These are phyloP conservation scores for Andrena cerasifolii DNA, from an alignment of 1,140 invertebrate genomes.

Conservation along the genomic window DNA sequence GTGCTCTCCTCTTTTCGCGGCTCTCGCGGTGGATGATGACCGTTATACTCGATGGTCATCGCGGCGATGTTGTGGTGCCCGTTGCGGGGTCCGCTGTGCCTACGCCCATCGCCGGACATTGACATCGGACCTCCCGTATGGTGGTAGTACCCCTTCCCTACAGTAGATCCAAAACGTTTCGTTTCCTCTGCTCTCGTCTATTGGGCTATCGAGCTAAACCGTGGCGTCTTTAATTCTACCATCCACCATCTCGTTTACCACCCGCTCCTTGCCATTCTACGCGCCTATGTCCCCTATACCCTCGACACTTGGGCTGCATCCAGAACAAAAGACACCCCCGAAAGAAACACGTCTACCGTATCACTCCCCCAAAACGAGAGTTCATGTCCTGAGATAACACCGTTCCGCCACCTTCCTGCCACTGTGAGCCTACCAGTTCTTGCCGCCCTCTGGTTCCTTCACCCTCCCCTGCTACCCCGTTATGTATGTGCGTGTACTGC, in stretches of 20 bases:
- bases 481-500: constrained; percentile 6
- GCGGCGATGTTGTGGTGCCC: constrained; percentile 81
- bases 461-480: background rate
- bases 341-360: too few relatives aligned
- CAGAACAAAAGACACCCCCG: background rate
- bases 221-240: background rate
- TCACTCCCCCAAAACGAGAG: too few relatives aligned
- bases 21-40: constrained; percentile 83
- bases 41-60: constrained; percentile 85
- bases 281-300: background rate
- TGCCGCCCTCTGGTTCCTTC: background rate
- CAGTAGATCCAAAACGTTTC: constrained; percentile 78
- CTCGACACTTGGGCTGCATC: background rate
- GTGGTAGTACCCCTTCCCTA: constrained; percentile 79
- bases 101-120: constrained; percentile 72
- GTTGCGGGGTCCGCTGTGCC: constrained; percentile 72
- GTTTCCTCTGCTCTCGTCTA: constrained; percentile 23
- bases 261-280: background rate
- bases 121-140: constrained; percentile 73
- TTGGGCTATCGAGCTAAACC: constrained; percentile 1
- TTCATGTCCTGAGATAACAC: background rate
- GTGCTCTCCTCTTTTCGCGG: constrained; percentile 82
- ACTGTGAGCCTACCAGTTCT: background rate
- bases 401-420: background rate
- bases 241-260: background rate